Evolutionary conservation across 1,140 invertebrate species (phyloP), one percentile per base, ranked within the genome.

Genomic region (Daktulosphaira vitifoliae): DNA sequence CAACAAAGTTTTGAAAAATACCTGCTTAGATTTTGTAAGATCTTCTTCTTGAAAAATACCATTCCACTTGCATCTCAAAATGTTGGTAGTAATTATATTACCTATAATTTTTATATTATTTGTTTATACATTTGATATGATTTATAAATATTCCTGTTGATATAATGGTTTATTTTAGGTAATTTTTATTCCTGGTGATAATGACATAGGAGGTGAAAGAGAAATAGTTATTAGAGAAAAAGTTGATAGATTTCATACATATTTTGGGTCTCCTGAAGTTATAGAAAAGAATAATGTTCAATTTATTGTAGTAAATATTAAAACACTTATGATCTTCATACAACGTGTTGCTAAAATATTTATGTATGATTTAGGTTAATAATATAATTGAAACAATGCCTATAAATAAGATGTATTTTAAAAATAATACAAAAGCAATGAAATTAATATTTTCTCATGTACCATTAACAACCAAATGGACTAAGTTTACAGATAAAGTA

Each of bases 161-260:
- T n/a, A n/a, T n/a, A n/a, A n/a, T n/a, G n/a, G n/a, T n/a, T n/a
- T n/a, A n/a, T 79, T 80, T 48, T 72, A 90, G 90, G 84, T 83
- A 75, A 81, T 96, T 65, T 92, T 87, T 78, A 75, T 96, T 66
- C 89, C 92, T 38, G 93, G 93, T 18, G 93, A 97, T 74, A 96
- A 96, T 78, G 92, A 97, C 73, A 91, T 96, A 69, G 93, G 92
- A 22, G 92, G 92, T 23, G 92, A 97, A 76, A 29, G 62, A 71
- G 88, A 92, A 74, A 76, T 79, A 66, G 82, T 93, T 39, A 86
- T 83, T 42, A 71, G 76, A 29, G 77, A 82, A 46, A 91, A 92
- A 76, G 74, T 89, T 20, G 76, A 81, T 26, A 81, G 88, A 73
- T 97, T 93, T 76, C 81, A 87, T 68, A 80, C 81, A 70, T 81